Evolutionary conservation across 1,140 invertebrate genomes (phyloP), one percentile per base, ranked within the genome.

Genomic region (Zaprionus nigranus): DNA sequence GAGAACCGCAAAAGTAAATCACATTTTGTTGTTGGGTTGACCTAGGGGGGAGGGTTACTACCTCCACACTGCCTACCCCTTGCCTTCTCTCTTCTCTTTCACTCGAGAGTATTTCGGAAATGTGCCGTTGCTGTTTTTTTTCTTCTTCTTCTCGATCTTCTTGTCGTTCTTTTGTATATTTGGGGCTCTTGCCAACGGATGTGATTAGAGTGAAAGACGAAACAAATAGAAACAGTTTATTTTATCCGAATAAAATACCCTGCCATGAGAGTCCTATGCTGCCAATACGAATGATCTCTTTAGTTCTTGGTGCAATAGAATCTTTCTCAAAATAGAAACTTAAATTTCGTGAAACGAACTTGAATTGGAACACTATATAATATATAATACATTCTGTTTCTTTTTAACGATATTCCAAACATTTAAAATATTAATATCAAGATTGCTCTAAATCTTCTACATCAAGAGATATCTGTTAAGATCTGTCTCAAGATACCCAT

Each of bases 51-150:
- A 38, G 60, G 24, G n/a, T 17, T 46, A 40, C 38, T 40, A n/a
- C 38, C 38, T 40, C 13, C 40, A n/a, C n/a, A 17, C 17, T 2
- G 6, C 40, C 40, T 7, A 6, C 40, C 40, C 38, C 12, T 38
- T 38, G 12, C 12, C 40, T 17, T 2, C 2, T 6, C 24, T 38
- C 15, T 28, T 20, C 54, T 58, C 63, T 74, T 61, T 5, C 36
- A 61, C 40, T 69, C 22, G 38, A 68, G 65, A 62, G 38, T 56
- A 62, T 62, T 69, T 74, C 28, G 71, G 57, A 68, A 74, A 74
- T 68, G 71, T 74, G 57, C 65, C 71, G 71, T 73, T 71, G 67
- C 59, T 34, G 30, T 34, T 34, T 3, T 49, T 30, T 5, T 6
- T 58, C n/a, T 24, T 40, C 17, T 15, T 12, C 38, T 13, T 51